These are phyloP conservation scores for Hyposmocoma kahamanoa DNA, from an alignment of 1,140 invertebrate species.

Conservation along the genomic window DNA sequence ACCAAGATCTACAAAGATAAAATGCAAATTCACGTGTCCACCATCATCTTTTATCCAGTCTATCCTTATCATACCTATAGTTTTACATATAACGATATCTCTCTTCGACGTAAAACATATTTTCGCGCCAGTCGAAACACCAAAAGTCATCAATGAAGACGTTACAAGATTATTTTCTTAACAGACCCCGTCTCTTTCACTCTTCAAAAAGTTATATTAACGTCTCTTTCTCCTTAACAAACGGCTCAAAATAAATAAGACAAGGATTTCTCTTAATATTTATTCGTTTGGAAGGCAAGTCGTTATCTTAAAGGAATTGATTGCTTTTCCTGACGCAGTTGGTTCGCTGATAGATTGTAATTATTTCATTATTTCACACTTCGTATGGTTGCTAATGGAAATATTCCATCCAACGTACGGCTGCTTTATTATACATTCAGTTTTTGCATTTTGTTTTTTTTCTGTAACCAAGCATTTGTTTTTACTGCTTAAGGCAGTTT, in stretches of 20 bases:
- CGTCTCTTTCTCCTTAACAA: neutral
- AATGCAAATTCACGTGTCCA: constrained; percentile 36
- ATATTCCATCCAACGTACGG: neutral
- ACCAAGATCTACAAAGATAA: constrained; percentile 46
- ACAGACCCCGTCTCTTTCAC: constrained; percentile 20
- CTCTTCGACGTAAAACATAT: constrained; percentile 9
- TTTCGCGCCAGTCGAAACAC: too few relatives aligned
- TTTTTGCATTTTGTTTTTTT: constrained; percentile 1
- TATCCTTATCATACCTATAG: constrained; percentile 4
- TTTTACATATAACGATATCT: constrained; percentile 12
- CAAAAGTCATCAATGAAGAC: neutral
- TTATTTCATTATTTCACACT: constrained; percentile 36
- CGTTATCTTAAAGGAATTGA: constrained; percentile 40
- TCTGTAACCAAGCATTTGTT: neutral
- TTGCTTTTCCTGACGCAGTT: constrained; percentile 25
- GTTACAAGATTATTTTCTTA: constrained; percentile 8
- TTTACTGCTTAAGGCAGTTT: neutral
- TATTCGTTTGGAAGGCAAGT: constrained; percentile 10
- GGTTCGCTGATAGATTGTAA: constrained; percentile 27
- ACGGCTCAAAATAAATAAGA: neutral
- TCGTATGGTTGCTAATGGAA: neutral
- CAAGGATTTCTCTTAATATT: constrained; percentile 10
- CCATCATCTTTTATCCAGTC: constrained; percentile 30
- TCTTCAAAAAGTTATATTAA: constrained; percentile 1
- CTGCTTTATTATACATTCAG: neutral